These are phyloP conservation scores for Lucilia sericata DNA, from an alignment of 1,140 invertebrate species.

Conservation along the genomic window DNA sequence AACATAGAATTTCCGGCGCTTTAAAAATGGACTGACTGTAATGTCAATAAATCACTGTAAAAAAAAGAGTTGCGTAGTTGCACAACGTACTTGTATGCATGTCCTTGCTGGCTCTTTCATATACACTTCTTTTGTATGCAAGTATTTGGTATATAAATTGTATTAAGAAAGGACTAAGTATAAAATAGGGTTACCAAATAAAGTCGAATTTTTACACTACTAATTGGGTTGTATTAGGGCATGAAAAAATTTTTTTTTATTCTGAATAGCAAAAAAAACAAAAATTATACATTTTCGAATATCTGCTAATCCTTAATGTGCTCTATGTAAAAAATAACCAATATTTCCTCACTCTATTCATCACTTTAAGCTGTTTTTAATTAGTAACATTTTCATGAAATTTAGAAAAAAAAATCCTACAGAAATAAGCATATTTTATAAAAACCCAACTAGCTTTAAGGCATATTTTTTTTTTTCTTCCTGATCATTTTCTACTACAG, in stretches of 20 bases:
- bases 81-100: background rate
- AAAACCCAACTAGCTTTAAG: too few species aligned
- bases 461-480: too few species aligned
- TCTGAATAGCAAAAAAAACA: too few species aligned
- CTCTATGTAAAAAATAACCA: too few species aligned
- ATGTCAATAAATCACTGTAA: slow-evolving; percentile 39
- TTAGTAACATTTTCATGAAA: slow-evolving; percentile 48
- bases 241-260: too few species aligned
- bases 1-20: slow-evolving; percentile 16
- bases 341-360: background rate
- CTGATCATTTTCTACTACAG: too few species aligned
- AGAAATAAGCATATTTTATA: too few species aligned
- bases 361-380: slow-evolving; percentile 48
- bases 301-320: too few species aligned
- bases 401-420: slow-evolving; percentile 24
- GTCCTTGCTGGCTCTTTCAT: background rate
- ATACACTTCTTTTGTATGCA: background rate
- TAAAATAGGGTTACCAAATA: too few species aligned
- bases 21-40: slow-evolving; percentile 26
- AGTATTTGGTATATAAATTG: background rate
- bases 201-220: too few species aligned
- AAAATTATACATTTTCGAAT: too few species aligned
- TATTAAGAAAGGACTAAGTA: background rate
- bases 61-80: background rate
- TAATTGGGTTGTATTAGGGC: too few species aligned